Conservation (phyloP, 1,140 invertebrate species). For the Brachionus paranguensis region DNA sequence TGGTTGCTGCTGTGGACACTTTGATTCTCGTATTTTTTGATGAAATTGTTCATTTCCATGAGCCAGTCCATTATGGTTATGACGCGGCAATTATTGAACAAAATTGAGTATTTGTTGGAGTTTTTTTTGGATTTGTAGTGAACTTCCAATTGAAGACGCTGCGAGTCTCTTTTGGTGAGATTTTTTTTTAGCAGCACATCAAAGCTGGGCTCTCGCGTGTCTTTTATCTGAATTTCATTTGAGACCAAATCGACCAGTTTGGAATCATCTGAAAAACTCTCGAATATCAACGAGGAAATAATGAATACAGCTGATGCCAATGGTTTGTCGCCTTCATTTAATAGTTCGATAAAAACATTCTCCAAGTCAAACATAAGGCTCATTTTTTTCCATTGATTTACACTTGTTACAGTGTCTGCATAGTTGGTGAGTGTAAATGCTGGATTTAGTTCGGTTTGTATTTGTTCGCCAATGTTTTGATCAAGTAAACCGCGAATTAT, state of each 20-base stretch:
- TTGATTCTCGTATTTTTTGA: not conserved
- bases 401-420: slow-evolving; percentile 44
- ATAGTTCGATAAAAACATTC: slow-evolving; percentile 74
- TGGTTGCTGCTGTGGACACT: not conserved
- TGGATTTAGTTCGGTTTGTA: slow-evolving; percentile 62
- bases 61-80: not conserved
- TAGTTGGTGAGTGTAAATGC: slow-evolving; percentile 50
- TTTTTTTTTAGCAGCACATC: slow-evolving; percentile 3
- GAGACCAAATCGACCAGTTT: slow-evolving; percentile 34
- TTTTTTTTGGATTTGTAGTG: slow-evolving; percentile 8
- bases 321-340: slow-evolving; percentile 45
- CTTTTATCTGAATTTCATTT: slow-evolving; percentile 26
- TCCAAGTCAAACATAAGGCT: slow-evolving; percentile 75
- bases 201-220: not conserved
- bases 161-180: not conserved
- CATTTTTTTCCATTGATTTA: slow-evolving; percentile 64
- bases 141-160: slow-evolving; percentile 24
- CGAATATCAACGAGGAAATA: not conserved
- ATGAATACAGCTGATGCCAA: not conserved
- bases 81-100: slow-evolving; percentile 32
- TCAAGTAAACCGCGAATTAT: slow-evolving; percentile 77
- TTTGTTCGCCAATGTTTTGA: slow-evolving; percentile 83
- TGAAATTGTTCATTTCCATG: slow-evolving; percentile 1
- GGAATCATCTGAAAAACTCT: slow-evolving; percentile 28
- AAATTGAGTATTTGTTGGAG: not conserved